phyloP scores from a whole-genome alignment of 2,113 vertebrate species.

The Corapipo altera region DNA sequence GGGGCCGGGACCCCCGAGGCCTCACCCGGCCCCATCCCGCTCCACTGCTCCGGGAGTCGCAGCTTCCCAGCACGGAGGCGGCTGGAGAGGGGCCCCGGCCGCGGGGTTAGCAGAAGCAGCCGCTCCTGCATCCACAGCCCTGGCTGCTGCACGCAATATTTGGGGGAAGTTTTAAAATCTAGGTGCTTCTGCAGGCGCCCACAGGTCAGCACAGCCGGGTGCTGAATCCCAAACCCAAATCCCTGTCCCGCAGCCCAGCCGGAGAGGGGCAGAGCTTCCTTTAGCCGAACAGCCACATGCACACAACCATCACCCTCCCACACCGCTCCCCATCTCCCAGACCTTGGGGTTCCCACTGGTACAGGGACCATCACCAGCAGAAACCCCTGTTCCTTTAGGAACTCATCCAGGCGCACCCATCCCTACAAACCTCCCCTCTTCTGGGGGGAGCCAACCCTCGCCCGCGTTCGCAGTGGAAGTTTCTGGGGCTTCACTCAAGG shows the following conservation, averaged over 20 bases:
- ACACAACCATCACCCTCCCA: background rate
- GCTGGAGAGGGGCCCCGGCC: background rate
- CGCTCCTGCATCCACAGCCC: background rate
- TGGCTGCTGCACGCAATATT: background rate
- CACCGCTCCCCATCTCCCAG: background rate
- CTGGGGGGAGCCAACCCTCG: background rate
- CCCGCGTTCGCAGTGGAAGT: background rate
- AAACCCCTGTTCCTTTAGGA: background rate
- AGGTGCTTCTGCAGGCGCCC: fast-evolving
- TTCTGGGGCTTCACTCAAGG: background rate
- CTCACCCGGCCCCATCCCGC: background rate
- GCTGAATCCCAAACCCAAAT: background rate
- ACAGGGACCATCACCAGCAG: background rate
- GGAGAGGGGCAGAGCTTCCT: background rate
- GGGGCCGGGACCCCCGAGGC: no score
- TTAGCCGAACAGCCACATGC: fast-evolving
- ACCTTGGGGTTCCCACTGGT: background rate
- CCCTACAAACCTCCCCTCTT: background rate
- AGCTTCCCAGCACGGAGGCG: background rate
- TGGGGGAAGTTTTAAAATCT: background rate
- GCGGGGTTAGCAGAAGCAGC: background rate
- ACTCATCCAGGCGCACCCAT: fast-evolving
- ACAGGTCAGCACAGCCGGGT: background rate
- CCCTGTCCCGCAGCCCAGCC: background rate
- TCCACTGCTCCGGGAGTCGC: background rate